A percentile compares a stretch with the other conserved stretches of the same genome.
Evolutionary conservation across 2,113 vertebrate genomes (phyloP).

Genomic region (Eulemur rufifrons): DNA sequence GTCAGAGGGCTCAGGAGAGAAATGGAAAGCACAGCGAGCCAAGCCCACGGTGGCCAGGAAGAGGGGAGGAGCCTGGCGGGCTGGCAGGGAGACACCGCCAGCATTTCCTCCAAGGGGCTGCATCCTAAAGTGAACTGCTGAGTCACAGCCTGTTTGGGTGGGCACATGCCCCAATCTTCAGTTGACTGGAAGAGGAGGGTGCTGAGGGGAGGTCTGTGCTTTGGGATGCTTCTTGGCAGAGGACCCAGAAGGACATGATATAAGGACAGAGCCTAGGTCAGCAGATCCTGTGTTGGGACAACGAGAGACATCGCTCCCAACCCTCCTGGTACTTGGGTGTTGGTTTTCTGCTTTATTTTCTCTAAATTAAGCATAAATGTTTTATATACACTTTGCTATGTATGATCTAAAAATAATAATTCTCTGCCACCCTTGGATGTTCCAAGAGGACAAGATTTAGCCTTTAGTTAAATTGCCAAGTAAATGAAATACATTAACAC

Average conservation of each 20-base stretch:
- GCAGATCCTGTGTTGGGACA: not conserved
- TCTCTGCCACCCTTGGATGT: not conserved
- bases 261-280: not conserved
- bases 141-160: not conserved
- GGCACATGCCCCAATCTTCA: not conserved
- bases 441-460: constrained; percentile 10
- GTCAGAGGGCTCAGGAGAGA: not conserved
- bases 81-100: not conserved
- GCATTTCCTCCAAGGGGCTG: not conserved
- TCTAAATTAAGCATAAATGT: constrained; percentile 13
- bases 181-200: not conserved
- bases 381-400: not conserved
- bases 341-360: not conserved
- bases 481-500: not conserved
- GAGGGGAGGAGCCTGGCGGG: not conserved
- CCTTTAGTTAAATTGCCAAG: not conserved
- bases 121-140: not conserved
- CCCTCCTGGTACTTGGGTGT: not conserved
- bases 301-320: not conserved
- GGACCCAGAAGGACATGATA: not conserved
- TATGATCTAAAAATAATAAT: constrained; percentile 1
- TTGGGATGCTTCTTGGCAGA: not conserved
- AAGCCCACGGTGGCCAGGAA: not conserved
- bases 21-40: not conserved
- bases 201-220: not conserved